Conservation (phyloP, 2,113 vertebrate genomes). For the Zosterops hypoxanthus region DNA sequence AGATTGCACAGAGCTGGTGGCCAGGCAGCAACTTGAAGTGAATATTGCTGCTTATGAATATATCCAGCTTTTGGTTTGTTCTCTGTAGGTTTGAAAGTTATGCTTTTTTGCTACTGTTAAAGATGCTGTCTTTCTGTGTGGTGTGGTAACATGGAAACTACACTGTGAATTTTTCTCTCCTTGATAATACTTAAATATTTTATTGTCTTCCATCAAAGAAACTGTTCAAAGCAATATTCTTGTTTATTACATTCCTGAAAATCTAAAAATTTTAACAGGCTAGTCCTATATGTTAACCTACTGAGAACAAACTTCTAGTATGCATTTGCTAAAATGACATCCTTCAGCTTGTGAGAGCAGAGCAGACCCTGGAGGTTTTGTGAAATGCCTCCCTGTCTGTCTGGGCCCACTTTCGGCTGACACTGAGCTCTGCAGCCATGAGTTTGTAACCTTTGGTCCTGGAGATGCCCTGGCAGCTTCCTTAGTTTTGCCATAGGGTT, state of each 20-base stretch:
- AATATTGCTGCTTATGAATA: neutral
- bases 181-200: neutral
- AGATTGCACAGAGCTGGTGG: neutral
- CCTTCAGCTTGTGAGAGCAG: neutral
- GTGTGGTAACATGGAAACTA: neutral
- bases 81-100: neutral
- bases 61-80: neutral
- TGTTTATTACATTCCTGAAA: neutral
- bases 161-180: neutral
- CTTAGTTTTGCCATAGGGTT: neutral
- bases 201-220: neutral
- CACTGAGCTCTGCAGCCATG: fast-evolving
- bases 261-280: neutral
- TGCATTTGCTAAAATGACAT: neutral
- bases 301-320: neutral
- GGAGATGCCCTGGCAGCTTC: neutral
- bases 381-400: fast-evolving
- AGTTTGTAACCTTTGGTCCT: neutral
- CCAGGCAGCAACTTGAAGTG: neutral
- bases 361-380: neutral
- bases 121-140: neutral
- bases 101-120: neutral
- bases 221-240: neutral
- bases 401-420: neutral
- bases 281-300: neutral